These are phyloP conservation scores for Hyposmocoma kahamanoa DNA, from an alignment of 1,140 invertebrate genomes.

Conservation along the genomic window DNA sequence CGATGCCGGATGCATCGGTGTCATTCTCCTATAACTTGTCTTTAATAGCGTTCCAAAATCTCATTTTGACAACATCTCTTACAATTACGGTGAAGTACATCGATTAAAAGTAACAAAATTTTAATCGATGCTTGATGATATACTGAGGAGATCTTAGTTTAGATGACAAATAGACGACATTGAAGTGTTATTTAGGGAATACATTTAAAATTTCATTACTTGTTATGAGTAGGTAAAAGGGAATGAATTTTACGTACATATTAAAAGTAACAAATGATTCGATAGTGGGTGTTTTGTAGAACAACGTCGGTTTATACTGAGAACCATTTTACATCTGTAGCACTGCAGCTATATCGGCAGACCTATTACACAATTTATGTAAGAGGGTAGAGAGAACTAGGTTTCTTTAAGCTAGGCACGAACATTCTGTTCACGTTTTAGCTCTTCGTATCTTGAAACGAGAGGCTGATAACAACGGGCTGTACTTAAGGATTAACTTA, in stretches of 20 bases:
- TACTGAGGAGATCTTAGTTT: too few species aligned
- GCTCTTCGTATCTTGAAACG: slow-evolving; percentile 10
- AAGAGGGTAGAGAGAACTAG: neutral
- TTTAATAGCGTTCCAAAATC: slow-evolving; percentile 50
- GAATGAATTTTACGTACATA: too few species aligned
- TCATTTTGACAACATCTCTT: too few species aligned
- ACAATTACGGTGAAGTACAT: too few species aligned
- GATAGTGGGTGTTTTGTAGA: too few species aligned
- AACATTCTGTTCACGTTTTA: slow-evolving; percentile 17
- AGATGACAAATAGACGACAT: too few species aligned
- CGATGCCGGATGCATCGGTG: slow-evolving; percentile 49
- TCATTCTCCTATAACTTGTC: slow-evolving; percentile 52
- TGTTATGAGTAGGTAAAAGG: too few species aligned
- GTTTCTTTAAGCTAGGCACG: neutral
- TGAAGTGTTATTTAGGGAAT: too few species aligned
- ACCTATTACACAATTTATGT: slow-evolving; percentile 1
- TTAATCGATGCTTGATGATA: too few species aligned
- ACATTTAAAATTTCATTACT: too few species aligned
- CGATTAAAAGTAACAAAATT: too few species aligned
- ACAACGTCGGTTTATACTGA: neutral
- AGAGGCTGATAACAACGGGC: neutral
- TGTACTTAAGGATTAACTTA: neutral
- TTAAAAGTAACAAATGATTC: too few species aligned
- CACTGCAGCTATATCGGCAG: slow-evolving; percentile 1
- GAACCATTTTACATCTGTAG: neutral